Percentiles rank a stretch among this genome's conserved stretches.
Evolutionary conservation across 2,888 invertebrate genomes (phyloP).

Genomic region (Hipparchia sbordonii): DNA sequence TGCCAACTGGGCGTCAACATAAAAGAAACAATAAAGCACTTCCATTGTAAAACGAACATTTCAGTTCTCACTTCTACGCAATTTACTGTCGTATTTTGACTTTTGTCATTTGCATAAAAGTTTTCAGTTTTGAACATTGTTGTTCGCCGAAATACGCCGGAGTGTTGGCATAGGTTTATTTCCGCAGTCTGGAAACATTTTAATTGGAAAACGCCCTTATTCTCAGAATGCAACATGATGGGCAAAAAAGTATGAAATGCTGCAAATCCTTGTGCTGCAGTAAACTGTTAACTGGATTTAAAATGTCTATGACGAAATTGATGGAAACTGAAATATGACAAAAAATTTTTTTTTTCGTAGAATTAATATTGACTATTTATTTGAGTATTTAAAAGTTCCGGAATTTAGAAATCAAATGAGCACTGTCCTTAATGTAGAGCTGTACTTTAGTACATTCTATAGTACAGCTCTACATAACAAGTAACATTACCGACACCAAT

Average conservation of each 20-base stretch:
- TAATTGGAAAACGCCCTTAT: background rate
- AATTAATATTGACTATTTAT: no score
- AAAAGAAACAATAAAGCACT: background rate
- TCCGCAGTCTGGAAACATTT: conserved; percentile 2
- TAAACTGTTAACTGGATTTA: no score
- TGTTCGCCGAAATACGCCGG: background rate
- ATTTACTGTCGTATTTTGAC: background rate
- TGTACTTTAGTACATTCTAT: no score
- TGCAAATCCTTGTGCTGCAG: background rate
- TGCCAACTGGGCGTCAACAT: background rate
- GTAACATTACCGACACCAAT: no score
- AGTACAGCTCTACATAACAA: no score
- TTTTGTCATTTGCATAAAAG: background rate
- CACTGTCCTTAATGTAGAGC: no score
- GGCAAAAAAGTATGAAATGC: background rate
- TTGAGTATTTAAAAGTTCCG: no score
- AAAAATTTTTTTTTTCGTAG: no score
- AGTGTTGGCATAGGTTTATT: background rate
- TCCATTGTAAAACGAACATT: background rate
- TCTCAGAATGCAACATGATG: background rate
- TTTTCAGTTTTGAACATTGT: background rate
- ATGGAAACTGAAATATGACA: no score
- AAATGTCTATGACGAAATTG: no score
- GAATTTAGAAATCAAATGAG: no score
- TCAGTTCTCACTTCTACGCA: no score